phyloP scores from a whole-genome alignment of 2,797 vertebrate genomes.

The Sebastolobus alascanus region DNA sequence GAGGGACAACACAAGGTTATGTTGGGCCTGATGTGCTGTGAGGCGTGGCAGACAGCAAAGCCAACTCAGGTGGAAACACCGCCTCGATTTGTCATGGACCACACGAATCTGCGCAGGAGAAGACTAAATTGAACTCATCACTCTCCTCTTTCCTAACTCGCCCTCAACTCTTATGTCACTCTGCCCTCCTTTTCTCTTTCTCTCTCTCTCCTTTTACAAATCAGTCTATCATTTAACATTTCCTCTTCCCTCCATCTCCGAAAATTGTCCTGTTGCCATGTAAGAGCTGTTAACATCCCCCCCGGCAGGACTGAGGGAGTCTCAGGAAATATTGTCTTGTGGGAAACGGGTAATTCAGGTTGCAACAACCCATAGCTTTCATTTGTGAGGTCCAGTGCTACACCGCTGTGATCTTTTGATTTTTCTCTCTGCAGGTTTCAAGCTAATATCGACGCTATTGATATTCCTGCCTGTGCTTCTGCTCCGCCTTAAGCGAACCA shows the following conservation, averaged over 20 bases:
- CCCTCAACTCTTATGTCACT: slow-evolving; percentile 7
- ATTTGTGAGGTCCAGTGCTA: slow-evolving; percentile 37
- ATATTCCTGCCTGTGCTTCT: slow-evolving; percentile 41
- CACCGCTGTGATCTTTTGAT: slow-evolving; percentile 58
- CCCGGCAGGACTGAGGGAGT: slow-evolving; percentile 14
- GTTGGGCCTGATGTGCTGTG: slow-evolving; percentile 54
- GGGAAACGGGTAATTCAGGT: slow-evolving; percentile 36
- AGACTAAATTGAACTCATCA: slow-evolving; percentile 70
- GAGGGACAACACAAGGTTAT: slow-evolving; percentile 44
- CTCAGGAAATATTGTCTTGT: slow-evolving; percentile 7
- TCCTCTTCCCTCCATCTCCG: slow-evolving; percentile 28
- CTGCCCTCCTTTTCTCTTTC: neutral
- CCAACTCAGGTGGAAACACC: slow-evolving; percentile 59
- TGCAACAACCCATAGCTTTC: slow-evolving; percentile 25
- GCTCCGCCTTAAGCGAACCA: slow-evolving; percentile 24
- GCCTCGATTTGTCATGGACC: slow-evolving; percentile 65
- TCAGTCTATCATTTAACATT: slow-evolving; percentile 29
- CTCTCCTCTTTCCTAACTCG: slow-evolving; percentile 23
- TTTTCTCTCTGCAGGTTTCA: slow-evolving; percentile 46
- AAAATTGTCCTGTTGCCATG: slow-evolving; percentile 57
- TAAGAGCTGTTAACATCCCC: slow-evolving; percentile 60
- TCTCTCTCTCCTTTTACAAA: slow-evolving; percentile 14
- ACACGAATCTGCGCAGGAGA: slow-evolving; percentile 37
- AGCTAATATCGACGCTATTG: slow-evolving; percentile 50
- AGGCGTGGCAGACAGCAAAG: slow-evolving; percentile 47